phyloP scores from a whole-genome alignment of 2,888 invertebrate species.

The Cerastoderma edule region DNA sequence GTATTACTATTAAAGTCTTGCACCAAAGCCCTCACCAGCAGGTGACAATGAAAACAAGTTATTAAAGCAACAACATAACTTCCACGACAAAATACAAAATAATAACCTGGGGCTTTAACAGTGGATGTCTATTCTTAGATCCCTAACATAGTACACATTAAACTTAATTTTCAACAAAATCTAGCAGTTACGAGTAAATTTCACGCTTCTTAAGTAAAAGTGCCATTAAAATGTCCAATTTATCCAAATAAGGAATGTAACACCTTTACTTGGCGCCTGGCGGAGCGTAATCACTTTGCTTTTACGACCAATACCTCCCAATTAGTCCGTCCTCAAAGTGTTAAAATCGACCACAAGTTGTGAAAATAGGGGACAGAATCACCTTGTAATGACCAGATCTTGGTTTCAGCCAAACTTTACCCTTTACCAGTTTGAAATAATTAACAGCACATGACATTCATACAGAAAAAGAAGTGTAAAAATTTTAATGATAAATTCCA shows the following conservation, averaged over 20 bases:
- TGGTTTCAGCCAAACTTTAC: background rate
- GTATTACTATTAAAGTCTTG: too few species aligned
- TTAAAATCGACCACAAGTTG: background rate
- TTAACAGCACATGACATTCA: background rate
- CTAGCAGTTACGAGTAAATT: background rate
- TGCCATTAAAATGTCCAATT: conserved; percentile 3
- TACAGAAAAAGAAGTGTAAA: background rate
- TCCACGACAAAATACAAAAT: too few species aligned
- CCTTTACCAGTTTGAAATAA: background rate
- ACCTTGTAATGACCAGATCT: too few species aligned
- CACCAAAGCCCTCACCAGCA: too few species aligned
- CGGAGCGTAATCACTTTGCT: background rate
- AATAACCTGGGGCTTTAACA: too few species aligned
- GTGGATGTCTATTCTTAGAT: too few species aligned
- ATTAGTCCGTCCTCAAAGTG: background rate
- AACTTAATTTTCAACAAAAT: background rate
- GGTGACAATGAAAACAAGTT: too few species aligned
- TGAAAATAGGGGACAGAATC: background rate
- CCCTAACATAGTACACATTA: background rate
- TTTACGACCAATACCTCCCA: background rate
- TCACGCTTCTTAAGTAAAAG: background rate
- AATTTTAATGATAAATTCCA: background rate
- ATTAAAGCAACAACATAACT: too few species aligned
- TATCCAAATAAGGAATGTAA: conserved; percentile 23
- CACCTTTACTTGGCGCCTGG: background rate